Conservation (phyloP, 2,797 vertebrate species). For the Tapirus indicus region DNA sequence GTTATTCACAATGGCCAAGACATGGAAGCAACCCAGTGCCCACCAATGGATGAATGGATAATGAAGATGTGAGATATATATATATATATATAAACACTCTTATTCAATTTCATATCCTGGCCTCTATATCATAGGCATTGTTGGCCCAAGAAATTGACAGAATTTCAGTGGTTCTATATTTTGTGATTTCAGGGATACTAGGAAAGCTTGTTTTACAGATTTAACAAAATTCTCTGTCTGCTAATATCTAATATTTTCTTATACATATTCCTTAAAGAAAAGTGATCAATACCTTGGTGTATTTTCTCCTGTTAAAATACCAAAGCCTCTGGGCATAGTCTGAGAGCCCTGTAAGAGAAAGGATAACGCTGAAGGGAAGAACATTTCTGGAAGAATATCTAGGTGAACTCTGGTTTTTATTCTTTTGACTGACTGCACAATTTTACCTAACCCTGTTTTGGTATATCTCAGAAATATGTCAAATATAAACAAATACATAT, state of each 20-base stretch:
- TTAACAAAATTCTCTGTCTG: background rate
- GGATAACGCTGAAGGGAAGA: background rate
- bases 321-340: background rate
- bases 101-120: background rate
- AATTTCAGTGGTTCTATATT: background rate
- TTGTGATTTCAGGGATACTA: slow-evolving; percentile 4
- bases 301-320: slow-evolving; percentile 16
- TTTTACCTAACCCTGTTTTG: slow-evolving; percentile 2
- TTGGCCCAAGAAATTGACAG: background rate
- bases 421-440: background rate
- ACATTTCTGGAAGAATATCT: background rate
- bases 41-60: too few relatives aligned
- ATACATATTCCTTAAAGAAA: background rate
- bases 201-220: slow-evolving; percentile 15
- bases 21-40: too few relatives aligned
- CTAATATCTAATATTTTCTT: slow-evolving; percentile 11
- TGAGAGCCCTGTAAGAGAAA: background rate
- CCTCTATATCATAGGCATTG: background rate
- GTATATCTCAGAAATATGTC: background rate
- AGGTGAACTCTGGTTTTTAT: background rate
- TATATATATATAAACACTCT: background rate
- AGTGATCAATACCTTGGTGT: background rate
- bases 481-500: background rate
- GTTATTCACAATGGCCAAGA: too few relatives aligned
- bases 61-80: too few relatives aligned